These are phyloP conservation scores for Toxonevra muliebris DNA, from an alignment of 2,888 invertebrate species.

Conservation along the genomic window DNA sequence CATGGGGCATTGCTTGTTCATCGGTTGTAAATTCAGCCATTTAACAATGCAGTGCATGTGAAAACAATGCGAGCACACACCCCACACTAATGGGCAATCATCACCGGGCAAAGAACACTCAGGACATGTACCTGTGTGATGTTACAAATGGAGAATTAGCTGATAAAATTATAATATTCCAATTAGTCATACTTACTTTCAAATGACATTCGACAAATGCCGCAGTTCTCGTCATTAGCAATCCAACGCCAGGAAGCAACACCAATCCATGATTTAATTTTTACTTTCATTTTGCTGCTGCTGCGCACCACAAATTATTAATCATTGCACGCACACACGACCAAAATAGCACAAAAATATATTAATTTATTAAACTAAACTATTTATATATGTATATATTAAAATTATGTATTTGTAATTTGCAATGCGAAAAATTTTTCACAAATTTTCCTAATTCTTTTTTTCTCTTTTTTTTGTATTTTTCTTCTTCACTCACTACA, in stretches of 20 bases:
- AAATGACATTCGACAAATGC: conserved; percentile 99
- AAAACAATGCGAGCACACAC: conserved; percentile 98
- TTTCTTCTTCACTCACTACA: too few relatives aligned
- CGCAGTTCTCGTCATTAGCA: conserved; percentile 98
- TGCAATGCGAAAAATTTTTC: too few relatives aligned
- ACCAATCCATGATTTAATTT: conserved; percentile 78
- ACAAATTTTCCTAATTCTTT: too few relatives aligned
- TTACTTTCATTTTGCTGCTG: conserved; percentile 60
- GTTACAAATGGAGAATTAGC: neutral
- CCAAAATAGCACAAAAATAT: neutral
- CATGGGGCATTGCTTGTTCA: conserved; percentile 92
- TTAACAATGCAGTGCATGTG: conserved; percentile 99
- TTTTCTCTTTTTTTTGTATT: too few relatives aligned
- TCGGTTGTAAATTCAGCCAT: conserved; percentile 95
- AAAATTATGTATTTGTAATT: too few relatives aligned
- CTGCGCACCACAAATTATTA: too few relatives aligned
- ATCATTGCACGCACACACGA: conserved; percentile 32
- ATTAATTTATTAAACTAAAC: too few relatives aligned
- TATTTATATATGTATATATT: too few relatives aligned
- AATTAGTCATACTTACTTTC: conserved; percentile 71
- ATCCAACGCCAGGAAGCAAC: conserved; percentile 99
- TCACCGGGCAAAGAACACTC: conserved; percentile 98
- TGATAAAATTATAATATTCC: neutral
- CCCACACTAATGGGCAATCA: conserved; percentile 98
- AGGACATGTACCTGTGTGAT: conserved; percentile 77